Conservation (phyloP, 2,797 vertebrate genomes). For the Sciurus vulgaris region DNA sequence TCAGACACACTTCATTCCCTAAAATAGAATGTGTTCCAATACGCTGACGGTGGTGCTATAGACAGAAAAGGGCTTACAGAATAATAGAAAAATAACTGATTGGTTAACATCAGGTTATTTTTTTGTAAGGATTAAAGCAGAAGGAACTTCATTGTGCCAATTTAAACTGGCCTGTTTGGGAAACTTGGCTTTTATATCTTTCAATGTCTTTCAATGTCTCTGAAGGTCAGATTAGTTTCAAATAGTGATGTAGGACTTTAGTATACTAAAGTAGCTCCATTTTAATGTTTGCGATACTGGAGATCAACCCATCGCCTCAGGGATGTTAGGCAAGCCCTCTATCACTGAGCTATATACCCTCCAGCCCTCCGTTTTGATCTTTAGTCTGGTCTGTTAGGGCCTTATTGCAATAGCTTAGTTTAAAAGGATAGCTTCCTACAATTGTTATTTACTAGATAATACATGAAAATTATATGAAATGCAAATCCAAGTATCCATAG, state of each 20-base stretch:
- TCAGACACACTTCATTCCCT: not conserved
- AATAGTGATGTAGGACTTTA: not conserved
- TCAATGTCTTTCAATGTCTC: not conserved
- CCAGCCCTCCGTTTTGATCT: not conserved
- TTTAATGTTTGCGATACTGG: not conserved
- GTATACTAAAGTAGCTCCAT: not conserved
- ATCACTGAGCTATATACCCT: not conserved
- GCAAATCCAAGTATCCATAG: not conserved
- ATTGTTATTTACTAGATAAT: not conserved
- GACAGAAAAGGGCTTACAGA: not conserved
- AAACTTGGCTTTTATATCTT: no score
- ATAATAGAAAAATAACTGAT: not conserved
- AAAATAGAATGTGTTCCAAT: not conserved
- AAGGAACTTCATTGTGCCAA: not conserved
- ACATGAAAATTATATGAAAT: not conserved
- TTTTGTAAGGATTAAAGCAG: not conserved
- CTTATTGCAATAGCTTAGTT: not conserved
- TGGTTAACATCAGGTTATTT: not conserved
- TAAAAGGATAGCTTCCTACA: not conserved
- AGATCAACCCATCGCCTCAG: not conserved
- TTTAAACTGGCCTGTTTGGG: no score
- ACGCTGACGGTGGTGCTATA: not conserved
- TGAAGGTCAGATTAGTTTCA: not conserved
- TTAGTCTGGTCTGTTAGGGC: not conserved
- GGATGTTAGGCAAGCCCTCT: not conserved